Percentiles rank a stretch among this genome's conserved stretches.
Evolutionary conservation across 2,797 vertebrate species (phyloP).

Genomic region (Garrulus glandarius): DNA sequence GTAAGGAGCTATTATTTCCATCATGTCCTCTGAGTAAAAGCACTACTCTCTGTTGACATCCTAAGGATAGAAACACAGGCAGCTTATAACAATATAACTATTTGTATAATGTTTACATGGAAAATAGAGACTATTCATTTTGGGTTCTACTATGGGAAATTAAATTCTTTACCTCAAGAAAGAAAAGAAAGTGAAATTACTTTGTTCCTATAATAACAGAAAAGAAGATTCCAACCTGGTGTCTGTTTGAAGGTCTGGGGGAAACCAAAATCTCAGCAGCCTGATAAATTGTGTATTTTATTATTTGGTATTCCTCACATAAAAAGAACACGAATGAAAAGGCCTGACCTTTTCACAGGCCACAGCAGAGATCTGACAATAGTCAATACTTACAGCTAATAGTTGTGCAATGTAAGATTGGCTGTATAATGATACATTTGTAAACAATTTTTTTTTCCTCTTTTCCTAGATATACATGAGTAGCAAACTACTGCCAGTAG

Average conservation of each 20-base stretch:
- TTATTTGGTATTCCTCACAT: conserved; percentile 63
- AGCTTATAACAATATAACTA: background rate
- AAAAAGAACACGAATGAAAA: conserved; percentile 53
- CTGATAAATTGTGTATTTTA: conserved; percentile 1
- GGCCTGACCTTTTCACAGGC: conserved; percentile 59
- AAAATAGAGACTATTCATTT: background rate
- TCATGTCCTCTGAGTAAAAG: background rate
- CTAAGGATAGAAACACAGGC: background rate
- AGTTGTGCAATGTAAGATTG: conserved; percentile 54
- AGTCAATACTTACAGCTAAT: conserved; percentile 64
- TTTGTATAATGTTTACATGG: background rate
- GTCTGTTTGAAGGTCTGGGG: background rate
- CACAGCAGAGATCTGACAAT: conserved; percentile 8
- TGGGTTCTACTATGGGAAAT: background rate
- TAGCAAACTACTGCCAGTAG: background rate
- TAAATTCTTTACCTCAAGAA: conserved; percentile 21
- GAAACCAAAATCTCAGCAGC: background rate
- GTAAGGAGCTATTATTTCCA: background rate
- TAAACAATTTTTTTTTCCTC: conserved; percentile 30
- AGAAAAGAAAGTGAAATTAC: background rate
- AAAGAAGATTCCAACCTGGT: background rate
- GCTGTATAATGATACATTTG: conserved; percentile 37
- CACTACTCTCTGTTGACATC: background rate
- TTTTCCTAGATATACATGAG: background rate
- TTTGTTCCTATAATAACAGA: background rate